Conservation (phyloP, 2,797 vertebrate genomes). For the Pyrocephalus nanus region DNA sequence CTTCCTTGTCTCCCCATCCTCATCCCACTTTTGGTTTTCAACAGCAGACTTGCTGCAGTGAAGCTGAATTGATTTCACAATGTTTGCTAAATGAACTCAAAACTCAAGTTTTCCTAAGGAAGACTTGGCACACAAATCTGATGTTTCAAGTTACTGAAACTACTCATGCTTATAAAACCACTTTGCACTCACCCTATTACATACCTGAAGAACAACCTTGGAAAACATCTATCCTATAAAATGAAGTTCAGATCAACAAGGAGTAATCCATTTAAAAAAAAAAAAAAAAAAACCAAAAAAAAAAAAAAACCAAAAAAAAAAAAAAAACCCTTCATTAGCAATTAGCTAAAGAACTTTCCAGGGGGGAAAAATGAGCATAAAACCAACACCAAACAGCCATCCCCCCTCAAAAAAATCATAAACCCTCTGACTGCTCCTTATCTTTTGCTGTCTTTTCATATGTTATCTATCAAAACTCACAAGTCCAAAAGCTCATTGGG, state of each 20-base stretch:
- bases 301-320: not conserved
- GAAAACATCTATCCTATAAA: conserved; percentile 50
- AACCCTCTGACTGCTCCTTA: not conserved
- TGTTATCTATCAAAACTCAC: conserved; percentile 20
- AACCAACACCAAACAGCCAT: not conserved
- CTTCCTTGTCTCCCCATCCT: not conserved
- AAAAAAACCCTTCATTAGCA: not conserved
- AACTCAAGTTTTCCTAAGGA: not conserved
- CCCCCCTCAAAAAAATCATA: not conserved
- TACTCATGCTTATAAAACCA: conserved; percentile 35
- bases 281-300: not conserved
- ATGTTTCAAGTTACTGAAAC: conserved; percentile 46
- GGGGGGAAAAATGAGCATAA: not conserved
- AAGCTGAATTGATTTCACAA: not conserved
- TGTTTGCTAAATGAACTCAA: not conserved
- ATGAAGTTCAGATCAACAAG: conserved; percentile 1
- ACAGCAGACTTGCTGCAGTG: not conserved
- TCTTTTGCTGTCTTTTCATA: conserved; percentile 20
- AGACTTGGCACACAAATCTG: conserved; percentile 33
- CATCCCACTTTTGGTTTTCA: not conserved
- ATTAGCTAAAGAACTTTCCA: not conserved
- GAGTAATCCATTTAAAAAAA: not conserved
- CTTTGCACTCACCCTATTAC: conserved; percentile 35
- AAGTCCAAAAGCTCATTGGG: not conserved
- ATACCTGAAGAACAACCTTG: not conserved